Conservation (phyloP, 1,140 invertebrate genomes). For the Camponotus floridanus region DNA sequence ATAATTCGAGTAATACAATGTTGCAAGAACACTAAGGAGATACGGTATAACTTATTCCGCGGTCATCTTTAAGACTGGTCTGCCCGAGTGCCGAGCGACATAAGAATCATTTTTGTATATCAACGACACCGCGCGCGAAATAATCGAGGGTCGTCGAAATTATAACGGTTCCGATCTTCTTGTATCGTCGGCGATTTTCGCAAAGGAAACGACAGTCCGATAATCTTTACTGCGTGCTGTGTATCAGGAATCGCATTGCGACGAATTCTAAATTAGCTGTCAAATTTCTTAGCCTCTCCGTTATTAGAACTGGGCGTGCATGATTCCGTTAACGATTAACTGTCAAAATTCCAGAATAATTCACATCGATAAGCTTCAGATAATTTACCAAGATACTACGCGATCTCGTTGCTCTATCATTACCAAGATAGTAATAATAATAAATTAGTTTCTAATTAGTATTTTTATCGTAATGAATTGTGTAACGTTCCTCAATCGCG, state of each 20-base stretch:
- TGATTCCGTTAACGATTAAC: slow-evolving; percentile 11
- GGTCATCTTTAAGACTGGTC: slow-evolving; percentile 9
- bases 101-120: slow-evolving; percentile 36
- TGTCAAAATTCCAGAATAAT: not conserved
- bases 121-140: slow-evolving; percentile 28
- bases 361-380: not conserved
- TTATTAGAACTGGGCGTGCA: slow-evolving; percentile 6
- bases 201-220: slow-evolving; percentile 32
- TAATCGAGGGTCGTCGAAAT: slow-evolving; percentile 26
- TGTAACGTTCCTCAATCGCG: not conserved
- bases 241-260: slow-evolving; percentile 67
- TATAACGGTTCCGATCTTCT: slow-evolving; percentile 20
- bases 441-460: slow-evolving; percentile 36
- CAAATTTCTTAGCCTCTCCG: slow-evolving; percentile 5
- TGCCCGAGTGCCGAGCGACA: slow-evolving; percentile 1
- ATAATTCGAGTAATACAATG: slow-evolving; percentile 51
- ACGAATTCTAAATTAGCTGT: not conserved
- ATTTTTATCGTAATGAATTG: slow-evolving; percentile 31
- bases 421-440: slow-evolving; percentile 17
- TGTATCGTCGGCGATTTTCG: slow-evolving; percentile 17
- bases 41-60: slow-evolving; percentile 33
- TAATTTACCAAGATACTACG: slow-evolving; percentile 34
- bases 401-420: not conserved
- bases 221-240: slow-evolving; percentile 59
- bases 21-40: slow-evolving; percentile 24